Conservation (phyloP, 2,888 invertebrate species). For the Melitaea athalia region DNA sequence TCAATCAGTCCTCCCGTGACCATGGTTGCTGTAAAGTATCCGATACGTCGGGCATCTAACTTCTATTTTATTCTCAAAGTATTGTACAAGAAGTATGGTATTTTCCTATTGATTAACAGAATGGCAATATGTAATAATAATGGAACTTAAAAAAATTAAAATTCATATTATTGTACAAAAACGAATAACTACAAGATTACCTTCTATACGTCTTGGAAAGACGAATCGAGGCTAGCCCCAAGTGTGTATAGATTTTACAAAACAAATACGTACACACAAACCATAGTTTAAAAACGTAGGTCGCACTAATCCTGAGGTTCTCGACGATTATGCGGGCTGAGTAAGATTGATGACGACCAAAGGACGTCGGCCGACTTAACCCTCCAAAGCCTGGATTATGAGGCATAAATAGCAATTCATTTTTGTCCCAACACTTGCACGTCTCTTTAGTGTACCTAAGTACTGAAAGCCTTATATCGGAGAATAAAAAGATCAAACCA, state of each 20-base stretch:
- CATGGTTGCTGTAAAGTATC: too few species aligned
- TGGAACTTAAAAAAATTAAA: too few species aligned
- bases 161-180: not conserved
- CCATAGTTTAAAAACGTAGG: slow-evolving; percentile 63
- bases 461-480: slow-evolving; percentile 1
- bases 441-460: slow-evolving; percentile 35
- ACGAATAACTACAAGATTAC: slow-evolving; percentile 10
- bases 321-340: slow-evolving; percentile 77
- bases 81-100: too few species aligned
- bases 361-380: slow-evolving; percentile 58
- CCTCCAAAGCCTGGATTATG: slow-evolving; percentile 68
- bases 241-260: slow-evolving; percentile 14
- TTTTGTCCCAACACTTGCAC: slow-evolving; percentile 48
- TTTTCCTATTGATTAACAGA: too few species aligned
- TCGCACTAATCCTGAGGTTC: slow-evolving; percentile 68
- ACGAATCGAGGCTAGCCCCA: slow-evolving; percentile 16
- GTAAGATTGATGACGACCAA: slow-evolving; percentile 74
- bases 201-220: not conserved
- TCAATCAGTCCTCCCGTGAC: too few species aligned
- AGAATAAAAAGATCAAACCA: too few species aligned
- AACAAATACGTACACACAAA: slow-evolving; percentile 21
- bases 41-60: too few species aligned
- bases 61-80: too few species aligned
- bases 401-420: slow-evolving; percentile 68
- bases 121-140: too few species aligned